A percentile compares a stretch with the other conserved stretches of the same genome.
Evolutionary conservation across 2,888 invertebrate genomes (phyloP).

Genomic region (Lepidocyrtoides sp.): DNA sequence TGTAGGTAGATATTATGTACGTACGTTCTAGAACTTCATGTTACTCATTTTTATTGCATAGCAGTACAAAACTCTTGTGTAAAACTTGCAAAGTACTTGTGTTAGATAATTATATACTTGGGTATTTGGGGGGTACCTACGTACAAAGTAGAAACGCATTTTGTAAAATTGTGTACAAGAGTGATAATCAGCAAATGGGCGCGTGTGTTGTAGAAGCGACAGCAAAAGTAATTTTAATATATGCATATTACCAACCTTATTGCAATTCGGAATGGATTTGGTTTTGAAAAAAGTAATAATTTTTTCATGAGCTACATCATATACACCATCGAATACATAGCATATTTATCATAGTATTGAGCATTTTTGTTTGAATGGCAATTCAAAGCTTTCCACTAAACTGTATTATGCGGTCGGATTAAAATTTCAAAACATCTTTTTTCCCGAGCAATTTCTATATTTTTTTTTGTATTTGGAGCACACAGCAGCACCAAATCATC

Average conservation of each 20-base stretch:
- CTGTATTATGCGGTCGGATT: constrained; percentile 70
- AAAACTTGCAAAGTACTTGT: too few species aligned
- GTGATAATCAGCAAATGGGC: neutral
- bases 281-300: constrained; percentile 45
- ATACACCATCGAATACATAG: neutral
- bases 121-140: too few species aligned
- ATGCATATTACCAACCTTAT: constrained; percentile 10
- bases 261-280: constrained; percentile 17
- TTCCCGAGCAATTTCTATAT: neutral
- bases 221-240: constrained; percentile 20
- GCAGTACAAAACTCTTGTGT: too few species aligned
- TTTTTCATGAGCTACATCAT: constrained; percentile 37
- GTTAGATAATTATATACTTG: too few species aligned
- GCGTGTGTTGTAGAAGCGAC: neutral
- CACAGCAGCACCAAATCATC: neutral
- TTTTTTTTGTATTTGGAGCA: constrained; percentile 22
- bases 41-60: too few species aligned
- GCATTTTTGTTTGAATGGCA: neutral
- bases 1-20: too few species aligned
- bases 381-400: neutral
- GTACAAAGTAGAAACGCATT: too few species aligned
- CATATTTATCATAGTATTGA: neutral
- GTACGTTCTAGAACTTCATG: too few species aligned
- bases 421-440: constrained; percentile 69
- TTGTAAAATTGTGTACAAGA: neutral